These are phyloP conservation scores for Epinephelus moara DNA, from an alignment of 2,113 vertebrate species.

Conservation along the genomic window DNA sequence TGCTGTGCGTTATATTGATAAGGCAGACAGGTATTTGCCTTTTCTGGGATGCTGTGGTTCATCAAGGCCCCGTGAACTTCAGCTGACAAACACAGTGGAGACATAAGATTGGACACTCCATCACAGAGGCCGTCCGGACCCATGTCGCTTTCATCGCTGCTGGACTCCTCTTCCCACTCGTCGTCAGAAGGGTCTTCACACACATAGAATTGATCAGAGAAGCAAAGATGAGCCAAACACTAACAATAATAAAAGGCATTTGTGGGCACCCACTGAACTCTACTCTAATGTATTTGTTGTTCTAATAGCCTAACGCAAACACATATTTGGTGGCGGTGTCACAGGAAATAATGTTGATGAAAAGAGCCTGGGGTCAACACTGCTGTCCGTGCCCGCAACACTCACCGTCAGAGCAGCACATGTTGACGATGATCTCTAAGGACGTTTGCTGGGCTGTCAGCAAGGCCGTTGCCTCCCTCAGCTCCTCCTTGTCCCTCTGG, in stretches of 20 bases:
- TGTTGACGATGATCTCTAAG: constrained; percentile 96
- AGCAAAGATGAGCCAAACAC: not conserved
- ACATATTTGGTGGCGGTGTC: constrained; percentile 32
- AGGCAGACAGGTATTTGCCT: constrained; percentile 81
- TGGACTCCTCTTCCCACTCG: constrained; percentile 96
- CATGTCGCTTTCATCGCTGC: constrained; percentile 94
- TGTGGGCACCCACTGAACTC: not conserved
- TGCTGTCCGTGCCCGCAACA: constrained; percentile 51
- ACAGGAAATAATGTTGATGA: constrained; percentile 60
- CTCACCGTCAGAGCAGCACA: constrained; percentile 97
- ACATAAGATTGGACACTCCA: constrained; percentile 83
- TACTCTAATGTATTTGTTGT: not conserved
- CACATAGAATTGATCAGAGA: not conserved
- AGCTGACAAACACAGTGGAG: constrained; percentile 95
- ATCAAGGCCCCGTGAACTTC: constrained; percentile 91
- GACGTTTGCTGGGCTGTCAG: constrained; percentile 96
- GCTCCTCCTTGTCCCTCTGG: constrained; percentile 89
- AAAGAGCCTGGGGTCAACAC: constrained; percentile 50
- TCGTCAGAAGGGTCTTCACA: constrained; percentile 92
- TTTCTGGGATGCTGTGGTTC: constrained; percentile 91
- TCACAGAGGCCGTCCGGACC: constrained; percentile 88
- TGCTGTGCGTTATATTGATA: not conserved
- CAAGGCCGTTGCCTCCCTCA: constrained; percentile 90
- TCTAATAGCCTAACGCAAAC: constrained; percentile 28
- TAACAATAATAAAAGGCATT: not conserved